Evolutionary conservation across 2,113 vertebrate species (phyloP).

Genomic region (Heloderma charlesbogerti): DNA sequence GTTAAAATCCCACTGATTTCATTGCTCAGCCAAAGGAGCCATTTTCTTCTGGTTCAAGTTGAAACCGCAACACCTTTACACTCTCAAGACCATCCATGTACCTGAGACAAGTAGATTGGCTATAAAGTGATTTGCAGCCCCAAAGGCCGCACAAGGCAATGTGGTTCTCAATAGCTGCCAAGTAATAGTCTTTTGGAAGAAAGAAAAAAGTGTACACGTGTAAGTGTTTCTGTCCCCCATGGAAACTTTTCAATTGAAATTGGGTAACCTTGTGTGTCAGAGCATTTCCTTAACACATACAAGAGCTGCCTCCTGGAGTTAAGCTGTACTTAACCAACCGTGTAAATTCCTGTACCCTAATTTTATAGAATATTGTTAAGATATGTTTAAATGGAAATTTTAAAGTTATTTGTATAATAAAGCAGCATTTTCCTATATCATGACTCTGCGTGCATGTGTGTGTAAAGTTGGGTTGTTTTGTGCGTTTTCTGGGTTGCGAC

Average conservation of each 20-base stretch:
- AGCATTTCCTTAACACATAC: not conserved
- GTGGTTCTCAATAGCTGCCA: not conserved
- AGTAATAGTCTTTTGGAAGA: not conserved
- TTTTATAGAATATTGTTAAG: constrained; percentile 27
- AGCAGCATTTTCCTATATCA: constrained; percentile 17
- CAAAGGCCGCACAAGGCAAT: not conserved
- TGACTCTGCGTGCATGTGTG: not conserved
- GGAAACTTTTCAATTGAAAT: not conserved
- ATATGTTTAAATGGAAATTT: not conserved
- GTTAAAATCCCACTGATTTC: not conserved
- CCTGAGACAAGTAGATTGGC: not conserved
- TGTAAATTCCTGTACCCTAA: constrained; percentile 3
- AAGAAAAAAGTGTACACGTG: not conserved
- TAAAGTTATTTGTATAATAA: constrained; percentile 35
- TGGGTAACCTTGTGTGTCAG: not conserved
- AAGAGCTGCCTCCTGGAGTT: not conserved
- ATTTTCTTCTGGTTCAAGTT: not conserved
- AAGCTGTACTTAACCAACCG: not conserved
- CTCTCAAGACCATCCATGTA: not conserved
- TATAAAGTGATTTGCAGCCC: not conserved
- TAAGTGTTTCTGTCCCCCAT: not conserved
- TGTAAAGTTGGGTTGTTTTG: not conserved
- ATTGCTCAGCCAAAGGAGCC: not conserved
- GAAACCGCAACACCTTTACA: not conserved
- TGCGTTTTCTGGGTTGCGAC: not conserved